Evolutionary conservation across 2,888 invertebrate species (phyloP), one percentile per base, ranked within the genome.

Genomic region (Biston betularia): DNA sequence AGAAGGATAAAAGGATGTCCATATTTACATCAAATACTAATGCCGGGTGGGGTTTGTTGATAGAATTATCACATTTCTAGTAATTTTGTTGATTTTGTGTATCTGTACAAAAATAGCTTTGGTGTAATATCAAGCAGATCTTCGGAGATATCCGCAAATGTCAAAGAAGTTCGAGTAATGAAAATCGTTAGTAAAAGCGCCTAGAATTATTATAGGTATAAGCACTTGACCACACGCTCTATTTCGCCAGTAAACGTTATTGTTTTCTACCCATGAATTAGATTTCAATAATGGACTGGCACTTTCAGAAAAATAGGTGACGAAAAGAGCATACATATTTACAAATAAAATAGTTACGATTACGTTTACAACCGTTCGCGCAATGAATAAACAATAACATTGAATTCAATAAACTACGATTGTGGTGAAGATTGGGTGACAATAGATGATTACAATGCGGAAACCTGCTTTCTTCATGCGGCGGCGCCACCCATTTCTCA

Each of bases 401-500:
- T 0, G 61, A 57, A 66, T 49, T 54, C 42, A 53, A 58, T 58
- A 58, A 63, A 54, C 59, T 59, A 68, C 42, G 38, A 71, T 62
- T 66, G 62, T 70, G 70, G 71, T 72, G 71, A 76, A 63, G 70
- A 72, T 69, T 63, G 68, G 80, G 76, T 72, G 78, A 87, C 88
- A 89, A 86, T 86, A 72, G 84, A 75, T 75, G 78, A 86, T 87
- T 87, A 84, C 81, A 75, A 74, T 76, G 76, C 77, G 76, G 76
- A 85, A 88, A 83, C 85, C 84, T 75, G 89, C 90, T 92, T 91
- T 90, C 90, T 83, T 86, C 74, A 75, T 77, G 78, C 74, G 77
- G 78, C 75, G 77, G 78, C 73, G 79, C 78, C 84, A 85, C 86
- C 89, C 83, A 88, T 83, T 91, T 92, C 92, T 89, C 92, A 92